Base-by-base conservation (phyloP, 2,888 invertebrate species). In the Oxytorus armatus region DNA sequence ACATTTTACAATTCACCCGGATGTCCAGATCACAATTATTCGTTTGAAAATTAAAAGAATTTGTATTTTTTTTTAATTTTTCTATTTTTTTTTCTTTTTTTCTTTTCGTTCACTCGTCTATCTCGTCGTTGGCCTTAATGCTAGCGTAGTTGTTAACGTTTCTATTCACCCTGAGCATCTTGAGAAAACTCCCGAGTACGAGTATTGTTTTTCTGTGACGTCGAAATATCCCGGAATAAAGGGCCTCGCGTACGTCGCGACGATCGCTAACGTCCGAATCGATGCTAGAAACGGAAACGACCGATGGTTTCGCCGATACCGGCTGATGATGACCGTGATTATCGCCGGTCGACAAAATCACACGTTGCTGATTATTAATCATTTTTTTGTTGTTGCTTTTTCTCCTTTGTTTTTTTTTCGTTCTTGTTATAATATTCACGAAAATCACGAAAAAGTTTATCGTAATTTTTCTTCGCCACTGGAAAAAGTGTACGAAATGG, bases 81-180 rank as follows among this genome's bases (percentile, higher is more conserved):
- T n/a, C n/a, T n/a, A n/a, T n/a, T n/a, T n/a, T n/a, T n/a, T n/a
- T n/a, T n/a, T n/a, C n/a, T n/a, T n/a, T n/a, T n/a, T n/a, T n/a
- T n/a, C n/a, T n/a, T n/a, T n/a, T n/a, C n/a, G n/a, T n/a, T 81
- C 77, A 91, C 76, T 92, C 91, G 72, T 92, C 91, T 53, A 84
- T 86, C 76, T 92, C 91, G 79, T 92, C 91, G 81, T 91, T 91
- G 39, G 89, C 89, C 86, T 92, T 91, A 87, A 92, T 91, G 76
- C 90, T 92, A 87, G 91, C 92, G 79, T 91, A 92, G 86, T 91
- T 91, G 87, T 92, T 92, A 87, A 91, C 89, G 76, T 92, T 91
- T 88, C 92, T 90, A 89, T 91, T 92, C 88, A 92, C 90, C 88
- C 90, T 90, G 65, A 92, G 85, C 90, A 92, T 91, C 83, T 91